Evolutionary conservation across 2,888 invertebrate species (phyloP).

Genomic region (Steromphala cineraria): DNA sequence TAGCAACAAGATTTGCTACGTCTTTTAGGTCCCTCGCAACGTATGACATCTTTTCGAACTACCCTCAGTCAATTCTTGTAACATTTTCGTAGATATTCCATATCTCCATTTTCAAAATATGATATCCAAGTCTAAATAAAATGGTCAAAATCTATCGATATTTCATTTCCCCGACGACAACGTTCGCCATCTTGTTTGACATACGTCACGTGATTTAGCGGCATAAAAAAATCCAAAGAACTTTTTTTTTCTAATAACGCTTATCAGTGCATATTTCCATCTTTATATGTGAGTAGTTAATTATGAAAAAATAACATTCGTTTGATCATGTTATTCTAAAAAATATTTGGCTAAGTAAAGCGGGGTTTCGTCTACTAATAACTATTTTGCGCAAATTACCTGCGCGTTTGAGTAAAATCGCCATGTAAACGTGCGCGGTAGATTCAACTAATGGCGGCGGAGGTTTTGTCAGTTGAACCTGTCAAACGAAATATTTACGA

Average conservation of each 20-base stretch:
- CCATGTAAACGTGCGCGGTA: not conserved
- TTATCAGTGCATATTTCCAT: not conserved
- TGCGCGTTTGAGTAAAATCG: not conserved
- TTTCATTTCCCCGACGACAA: not conserved
- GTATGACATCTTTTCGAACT: conserved; percentile 32
- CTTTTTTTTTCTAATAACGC: not conserved
- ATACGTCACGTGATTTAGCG: not conserved
- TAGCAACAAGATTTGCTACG: conserved; percentile 37
- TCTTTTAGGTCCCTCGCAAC: conserved; percentile 34
- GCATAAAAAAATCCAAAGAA: not conserved
- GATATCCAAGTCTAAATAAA: not conserved
- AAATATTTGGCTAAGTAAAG: not conserved
- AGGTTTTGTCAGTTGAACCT: not conserved
- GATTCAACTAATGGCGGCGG: conserved; percentile 7
- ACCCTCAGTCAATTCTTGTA: not conserved
- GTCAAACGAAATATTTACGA: too few relatives aligned
- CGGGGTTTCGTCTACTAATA: not conserved
- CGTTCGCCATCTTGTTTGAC: conserved; percentile 25
- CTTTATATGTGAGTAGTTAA: too few relatives aligned
- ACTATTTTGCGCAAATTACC: not conserved
- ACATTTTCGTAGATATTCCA: too few relatives aligned
- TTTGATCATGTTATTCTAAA: not conserved
- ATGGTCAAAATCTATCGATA: not conserved
- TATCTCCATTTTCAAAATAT: not conserved
- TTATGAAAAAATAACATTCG: not conserved